These are phyloP conservation scores for Podargus strigoides DNA, from an alignment of 2,797 vertebrate species.

Conservation along the genomic window DNA sequence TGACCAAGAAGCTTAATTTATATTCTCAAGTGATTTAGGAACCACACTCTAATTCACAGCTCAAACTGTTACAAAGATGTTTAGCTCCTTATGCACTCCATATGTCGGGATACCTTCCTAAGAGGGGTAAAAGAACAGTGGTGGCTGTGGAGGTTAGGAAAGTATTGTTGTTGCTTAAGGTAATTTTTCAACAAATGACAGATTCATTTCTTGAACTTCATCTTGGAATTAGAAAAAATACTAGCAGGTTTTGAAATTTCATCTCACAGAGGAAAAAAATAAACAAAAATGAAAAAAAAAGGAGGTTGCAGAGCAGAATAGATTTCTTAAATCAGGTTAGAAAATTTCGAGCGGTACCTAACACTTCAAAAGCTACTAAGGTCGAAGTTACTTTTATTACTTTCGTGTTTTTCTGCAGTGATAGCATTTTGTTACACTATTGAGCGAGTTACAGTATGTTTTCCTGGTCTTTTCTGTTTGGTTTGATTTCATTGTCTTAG, in stretches of 20 bases:
- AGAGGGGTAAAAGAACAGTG: neutral
- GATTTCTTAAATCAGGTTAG: constrained; percentile 8
- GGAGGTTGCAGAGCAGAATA: neutral
- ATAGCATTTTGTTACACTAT: neutral
- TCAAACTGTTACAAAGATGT: neutral
- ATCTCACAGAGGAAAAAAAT: neutral
- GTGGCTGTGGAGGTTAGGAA: neutral
- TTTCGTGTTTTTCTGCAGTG: constrained; percentile 10
- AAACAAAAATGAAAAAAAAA: neutral
- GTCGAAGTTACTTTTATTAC: neutral
- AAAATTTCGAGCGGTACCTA: constrained; percentile 1
- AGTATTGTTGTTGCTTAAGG: neutral
- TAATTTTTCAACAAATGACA: neutral
- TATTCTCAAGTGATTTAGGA: neutral
- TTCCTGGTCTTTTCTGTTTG: neutral
- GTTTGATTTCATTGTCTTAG: neutral
- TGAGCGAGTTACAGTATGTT: neutral
- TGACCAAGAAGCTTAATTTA: neutral
- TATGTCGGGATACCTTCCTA: neutral
- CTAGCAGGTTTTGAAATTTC: neutral
- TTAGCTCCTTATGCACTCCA: neutral
- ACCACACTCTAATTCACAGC: neutral
- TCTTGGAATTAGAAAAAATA: neutral
- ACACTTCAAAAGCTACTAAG: neutral
- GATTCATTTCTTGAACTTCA: neutral